Evolutionary conservation across 2,113 vertebrate species (phyloP).

Genomic region (Pachypanchax playfairii): DNA sequence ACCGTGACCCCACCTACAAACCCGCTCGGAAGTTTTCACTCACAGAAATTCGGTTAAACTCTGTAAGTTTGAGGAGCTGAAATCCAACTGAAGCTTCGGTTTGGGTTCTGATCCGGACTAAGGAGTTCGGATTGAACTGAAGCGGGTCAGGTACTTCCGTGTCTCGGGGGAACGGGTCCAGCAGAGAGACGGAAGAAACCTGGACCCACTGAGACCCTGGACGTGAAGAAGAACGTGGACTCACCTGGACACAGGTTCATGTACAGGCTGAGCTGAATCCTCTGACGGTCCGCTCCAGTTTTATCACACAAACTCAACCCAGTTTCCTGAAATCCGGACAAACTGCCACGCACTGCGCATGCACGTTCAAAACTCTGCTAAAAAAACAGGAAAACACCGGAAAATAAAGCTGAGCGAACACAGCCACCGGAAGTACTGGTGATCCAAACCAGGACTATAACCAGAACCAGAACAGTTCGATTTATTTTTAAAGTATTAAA

Average conservation of each 20-base stretch:
- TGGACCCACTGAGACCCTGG: too few relatives aligned
- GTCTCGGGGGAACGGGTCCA: not conserved
- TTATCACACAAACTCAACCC: not conserved
- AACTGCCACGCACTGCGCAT: conserved; percentile 17
- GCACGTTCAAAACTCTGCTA: conserved; percentile 7
- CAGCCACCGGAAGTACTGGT: not conserved
- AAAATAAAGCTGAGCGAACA: not conserved
- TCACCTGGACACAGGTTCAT: conserved; percentile 18
- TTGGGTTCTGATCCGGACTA: not conserved
- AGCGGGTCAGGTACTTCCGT: conserved; percentile 10
- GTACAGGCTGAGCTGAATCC: not conserved
- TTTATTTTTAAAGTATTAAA: not conserved
- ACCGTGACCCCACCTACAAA: not conserved
- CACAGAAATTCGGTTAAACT: not conserved
- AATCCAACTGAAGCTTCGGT: too few relatives aligned
- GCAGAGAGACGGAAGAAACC: not conserved
- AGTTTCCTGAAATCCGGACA: conserved; percentile 2
- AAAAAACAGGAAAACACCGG: not conserved
- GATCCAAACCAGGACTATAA: not conserved
- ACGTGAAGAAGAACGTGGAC: not conserved
- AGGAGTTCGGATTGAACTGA: not conserved
- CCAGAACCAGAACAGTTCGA: not conserved
- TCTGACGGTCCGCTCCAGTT: not conserved
- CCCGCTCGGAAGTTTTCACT: not conserved
- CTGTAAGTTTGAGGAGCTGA: not conserved